Evolutionary conservation across 2,797 vertebrate genomes (phyloP), one percentile per base, ranked within the genome.

Genomic region (Epinephelus awoara): DNA sequence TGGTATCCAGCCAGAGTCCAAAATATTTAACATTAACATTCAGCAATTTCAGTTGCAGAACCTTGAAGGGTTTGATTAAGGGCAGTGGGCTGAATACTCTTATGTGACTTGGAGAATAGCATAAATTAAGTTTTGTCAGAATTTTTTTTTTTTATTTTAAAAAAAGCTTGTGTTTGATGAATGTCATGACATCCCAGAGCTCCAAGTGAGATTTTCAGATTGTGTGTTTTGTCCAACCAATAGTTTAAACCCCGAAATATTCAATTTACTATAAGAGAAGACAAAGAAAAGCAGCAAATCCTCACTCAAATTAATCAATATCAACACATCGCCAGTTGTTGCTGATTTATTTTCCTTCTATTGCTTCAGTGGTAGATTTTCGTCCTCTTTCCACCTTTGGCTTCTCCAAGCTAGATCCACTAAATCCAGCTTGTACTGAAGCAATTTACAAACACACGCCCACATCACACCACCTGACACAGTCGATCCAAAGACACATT

Each of bases 401-500:
- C 38, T 23, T 49, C 40, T 71, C 15, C 51, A 8, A 46, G 13
- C 47, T 49, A 63, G 8, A 75, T 23, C 66, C 51, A 56, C 18
- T 25, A 34, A 68, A 10, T 82, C 9, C n/a, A 12, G 23, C 27
- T 58, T 52, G 80, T 15, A 57, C 15, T 10, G 54, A 54, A 6
- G 40, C 67, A 1, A 55, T 82, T 83, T 59, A 79, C 55, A 34
- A 74, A 79, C 69, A 77, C 70, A 77, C 72, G 7, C 49, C 61
- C 61, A 69, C 72, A 19, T 23, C 83, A 58, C 67, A n/a, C 66
- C 52, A 2, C 52, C 65, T 79, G 77, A 80, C 85, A 77, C 74
- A 54, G 23, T 42, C 4, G 80, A 84, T 82, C 70, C 65, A 83
- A 87, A 89, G 75, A 78, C 75, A 59, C 89, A 87, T 93, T 85